Evolutionary conservation across 2,888 invertebrate genomes (phyloP).

Genomic region (Agrilus mali): DNA sequence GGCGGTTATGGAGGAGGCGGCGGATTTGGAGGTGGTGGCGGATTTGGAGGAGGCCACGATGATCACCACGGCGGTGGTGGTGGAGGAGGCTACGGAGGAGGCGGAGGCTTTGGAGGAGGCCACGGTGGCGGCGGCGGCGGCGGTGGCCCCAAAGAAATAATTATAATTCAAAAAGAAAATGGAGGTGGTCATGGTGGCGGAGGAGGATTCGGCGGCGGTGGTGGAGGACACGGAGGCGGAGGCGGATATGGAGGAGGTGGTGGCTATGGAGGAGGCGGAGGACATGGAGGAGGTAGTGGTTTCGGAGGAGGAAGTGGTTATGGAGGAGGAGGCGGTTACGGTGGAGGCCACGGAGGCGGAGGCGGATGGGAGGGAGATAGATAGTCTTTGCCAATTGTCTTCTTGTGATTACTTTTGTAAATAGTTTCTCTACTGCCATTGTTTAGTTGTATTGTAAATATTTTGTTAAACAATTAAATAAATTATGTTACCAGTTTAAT

Average conservation of each 20-base stretch:
- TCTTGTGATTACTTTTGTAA: conserved; percentile 2
- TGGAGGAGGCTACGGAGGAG: conserved; percentile 3
- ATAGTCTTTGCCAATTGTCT: background rate
- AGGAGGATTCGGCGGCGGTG: conserved; percentile 2
- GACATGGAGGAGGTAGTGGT: conserved; percentile 7
- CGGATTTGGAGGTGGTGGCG: conserved; percentile 24
- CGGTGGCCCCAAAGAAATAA: conserved; percentile 5
- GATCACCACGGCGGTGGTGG: conserved; percentile 20
- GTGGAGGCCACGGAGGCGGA: conserved; percentile 6
- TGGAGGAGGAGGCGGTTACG: conserved; percentile 1
- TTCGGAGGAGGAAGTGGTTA: conserved; percentile 3
- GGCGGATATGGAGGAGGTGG: conserved; percentile 6
- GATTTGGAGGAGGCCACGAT: conserved; percentile 26
- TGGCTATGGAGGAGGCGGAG: conserved; percentile 7
- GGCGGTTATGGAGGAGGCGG: conserved; percentile 8
- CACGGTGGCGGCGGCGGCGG: conserved; percentile 4
- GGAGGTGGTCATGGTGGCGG: conserved; percentile 6
- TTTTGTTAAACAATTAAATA: conserved; percentile 6
- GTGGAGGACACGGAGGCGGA: conserved; percentile 4
- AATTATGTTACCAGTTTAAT: background rate
- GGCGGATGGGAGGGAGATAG: conserved; percentile 7
- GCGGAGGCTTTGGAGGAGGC: conserved; percentile 4
- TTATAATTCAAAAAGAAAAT: conserved; percentile 5
- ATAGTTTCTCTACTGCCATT: conserved; percentile 3
- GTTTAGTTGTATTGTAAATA: background rate